Base-by-base conservation (phyloP, 1,140 invertebrate species). In the Cydia amplana region DNA sequence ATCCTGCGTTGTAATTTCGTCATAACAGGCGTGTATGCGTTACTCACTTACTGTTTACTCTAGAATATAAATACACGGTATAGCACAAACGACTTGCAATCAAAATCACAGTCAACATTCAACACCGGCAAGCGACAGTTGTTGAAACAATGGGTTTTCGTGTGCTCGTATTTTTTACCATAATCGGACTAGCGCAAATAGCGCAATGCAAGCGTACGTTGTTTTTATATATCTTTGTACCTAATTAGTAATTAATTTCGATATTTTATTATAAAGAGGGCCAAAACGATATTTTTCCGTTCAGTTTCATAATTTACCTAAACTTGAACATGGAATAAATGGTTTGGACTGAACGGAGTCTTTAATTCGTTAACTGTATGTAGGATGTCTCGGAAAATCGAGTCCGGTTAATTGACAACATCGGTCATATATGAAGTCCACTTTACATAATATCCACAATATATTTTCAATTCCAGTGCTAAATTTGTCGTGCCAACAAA, bases 401-500 rank as follows among this genome's bases (percentile, higher is more conserved):
- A 46, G 16, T 12, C 43, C 43, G 10, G 43, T 46, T 46, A 4
- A 40, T 40, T 46, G 14, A 46, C 43, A 46, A 16, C 14, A 46
- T 14, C 43, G 1, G 43, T 12, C 43, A 46, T 14, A 46, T 14
- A 14, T 14, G 14, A 46, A 46, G 14, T 2, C 12, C 1, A 43
- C 40, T 12, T 12, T 12, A 14, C 12, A 28, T 51, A 18, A 51
- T 18, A 51, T 14, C 5, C 18, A 51, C 49, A 51, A 51, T 18
- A n/a, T n/a, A 51, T 51, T 18, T 6, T 51, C 40, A 67, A 73
- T 81, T 84, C 82, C 78, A 91, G 89, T 86, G 74, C 16, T 85
- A 70, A 55, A 82, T 4, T 78, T 91, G 65, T 79, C 86, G 16
- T 92, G 90, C 65, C 77, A 80, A 6, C 79, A 90, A 75, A 85